Percentiles rank a stretch among this genome's conserved stretches.
These are phyloP conservation scores for Autographa gamma DNA, from an alignment of 2,888 invertebrate genomes.

Conservation along the genomic window DNA sequence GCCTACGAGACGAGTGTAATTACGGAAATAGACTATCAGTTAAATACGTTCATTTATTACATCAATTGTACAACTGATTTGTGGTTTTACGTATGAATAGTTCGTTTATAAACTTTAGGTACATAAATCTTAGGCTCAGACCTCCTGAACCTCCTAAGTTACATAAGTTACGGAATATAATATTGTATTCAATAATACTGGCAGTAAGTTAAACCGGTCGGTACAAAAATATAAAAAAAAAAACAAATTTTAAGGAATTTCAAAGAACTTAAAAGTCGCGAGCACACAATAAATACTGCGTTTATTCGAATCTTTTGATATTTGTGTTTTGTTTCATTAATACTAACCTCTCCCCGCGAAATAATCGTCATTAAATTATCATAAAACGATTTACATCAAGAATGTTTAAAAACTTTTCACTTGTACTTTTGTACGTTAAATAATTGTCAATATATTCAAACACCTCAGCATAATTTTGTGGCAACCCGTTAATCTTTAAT, in stretches of 20 bases:
- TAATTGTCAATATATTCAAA: background rate
- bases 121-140: background rate
- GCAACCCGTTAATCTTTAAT: background rate
- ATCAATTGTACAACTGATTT: slow-evolving; percentile 44
- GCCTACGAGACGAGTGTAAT: slow-evolving; percentile 38
- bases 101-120: slow-evolving; percentile 1
- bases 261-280: too few species aligned
- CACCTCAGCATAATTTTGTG: background rate
- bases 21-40: slow-evolving; percentile 51
- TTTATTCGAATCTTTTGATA: too few species aligned
- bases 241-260: too few species aligned
- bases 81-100: slow-evolving; percentile 30
- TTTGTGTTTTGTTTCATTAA: too few species aligned
- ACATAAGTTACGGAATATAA: background rate
- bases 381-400: background rate
- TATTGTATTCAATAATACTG: background rate
- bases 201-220: background rate
- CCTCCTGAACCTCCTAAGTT: background rate
- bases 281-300: too few species aligned
- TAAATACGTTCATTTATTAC: slow-evolving; percentile 41
- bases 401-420: too few species aligned
- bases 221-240: too few species aligned
- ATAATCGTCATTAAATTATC: background rate
- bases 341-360: too few species aligned
- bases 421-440: too few species aligned